Percentiles rank a stretch among this genome's conserved stretches.
These are phyloP conservation scores for Platycheirus rosarum DNA, from an alignment of 2,888 invertebrate species.

Conservation along the genomic window DNA sequence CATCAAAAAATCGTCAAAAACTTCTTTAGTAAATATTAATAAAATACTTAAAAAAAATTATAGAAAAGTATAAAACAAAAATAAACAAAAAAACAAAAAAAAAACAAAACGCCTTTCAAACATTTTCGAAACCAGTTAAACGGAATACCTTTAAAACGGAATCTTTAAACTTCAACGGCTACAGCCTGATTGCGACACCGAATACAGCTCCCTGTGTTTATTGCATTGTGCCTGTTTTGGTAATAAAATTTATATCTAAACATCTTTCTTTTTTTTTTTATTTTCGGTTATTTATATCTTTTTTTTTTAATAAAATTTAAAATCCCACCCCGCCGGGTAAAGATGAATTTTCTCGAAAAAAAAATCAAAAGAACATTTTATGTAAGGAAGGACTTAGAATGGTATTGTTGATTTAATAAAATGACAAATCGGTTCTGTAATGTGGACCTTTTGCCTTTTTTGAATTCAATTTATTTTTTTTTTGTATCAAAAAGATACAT, in stretches of 20 bases:
- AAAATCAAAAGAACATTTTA: slow-evolving; percentile 9
- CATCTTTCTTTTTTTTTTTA: slow-evolving; percentile 6
- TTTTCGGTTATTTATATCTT: background rate
- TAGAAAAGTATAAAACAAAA: slow-evolving; percentile 3
- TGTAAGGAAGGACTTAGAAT: background rate
- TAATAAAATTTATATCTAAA: slow-evolving; percentile 74
- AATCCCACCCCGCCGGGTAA: too few species aligned
- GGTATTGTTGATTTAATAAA: too few species aligned
- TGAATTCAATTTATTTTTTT: background rate
- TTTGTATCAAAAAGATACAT: background rate
- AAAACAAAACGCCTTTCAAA: slow-evolving; percentile 9
- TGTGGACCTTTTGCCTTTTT: background rate
- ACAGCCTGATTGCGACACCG: slow-evolving; percentile 73
- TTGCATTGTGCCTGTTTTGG: slow-evolving; percentile 82
- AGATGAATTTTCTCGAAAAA: too few species aligned
- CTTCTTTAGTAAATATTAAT: too few species aligned
- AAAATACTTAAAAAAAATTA: background rate
- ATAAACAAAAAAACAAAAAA: background rate
- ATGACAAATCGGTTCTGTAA: too few species aligned
- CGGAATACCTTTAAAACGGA: slow-evolving; percentile 74
- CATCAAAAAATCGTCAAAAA: background rate
- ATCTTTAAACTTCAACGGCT: slow-evolving; percentile 74
- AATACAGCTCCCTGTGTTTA: slow-evolving; percentile 79
- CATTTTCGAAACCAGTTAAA: slow-evolving; percentile 57
- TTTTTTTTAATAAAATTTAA: background rate